Evolutionary conservation across 2,888 invertebrate species (phyloP), one percentile per base, ranked within the genome.

Genomic region (Euphydryas editha): DNA sequence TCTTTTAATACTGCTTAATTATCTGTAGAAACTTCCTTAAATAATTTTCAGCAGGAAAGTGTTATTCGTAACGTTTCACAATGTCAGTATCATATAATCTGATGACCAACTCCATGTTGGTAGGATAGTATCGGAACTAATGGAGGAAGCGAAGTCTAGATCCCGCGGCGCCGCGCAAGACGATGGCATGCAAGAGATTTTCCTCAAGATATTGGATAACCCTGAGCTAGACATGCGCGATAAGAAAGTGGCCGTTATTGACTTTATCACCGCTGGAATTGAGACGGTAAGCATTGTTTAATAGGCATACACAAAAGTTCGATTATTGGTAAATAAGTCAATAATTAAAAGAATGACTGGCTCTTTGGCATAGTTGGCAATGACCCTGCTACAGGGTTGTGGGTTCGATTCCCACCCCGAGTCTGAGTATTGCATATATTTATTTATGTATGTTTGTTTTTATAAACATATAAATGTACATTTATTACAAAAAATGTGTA

Each of bases 181-280:
- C 71, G 95, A 95, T 67, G 92, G 88, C 58, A 93, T 95, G 78
- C 94, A 95, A 69, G 95, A 95, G 76, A 95, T 97, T 58, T 96
- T 97, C 79, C 93, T 95, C 65, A 95, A 95, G 65, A 96, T 97
- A 67, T 87, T 97, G 55, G 94, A 94, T 47, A 95, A 96, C 55
- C 94, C 95, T 36, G 94, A 94, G 68, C 88, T 97, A 54, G 97
- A 97, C 78, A 94, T 95, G 78, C 92, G 95, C 59, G 97, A 98
- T 80, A 97, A 97, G 85, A 96, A 96, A 79, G 96, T 97, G 0
- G 96, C 96, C 0, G 95, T 97, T 61, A 96, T 97, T 54, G 97
- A 98, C 86, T 97, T 97, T 78, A 95, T 97, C 75, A 96, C 97
- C 8, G 97, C 97, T 42, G 97, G 97, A 56, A 97, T 97, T 79